Evolutionary conservation across 2,888 invertebrate species (phyloP).

Genomic region (Ceramica pisi): DNA sequence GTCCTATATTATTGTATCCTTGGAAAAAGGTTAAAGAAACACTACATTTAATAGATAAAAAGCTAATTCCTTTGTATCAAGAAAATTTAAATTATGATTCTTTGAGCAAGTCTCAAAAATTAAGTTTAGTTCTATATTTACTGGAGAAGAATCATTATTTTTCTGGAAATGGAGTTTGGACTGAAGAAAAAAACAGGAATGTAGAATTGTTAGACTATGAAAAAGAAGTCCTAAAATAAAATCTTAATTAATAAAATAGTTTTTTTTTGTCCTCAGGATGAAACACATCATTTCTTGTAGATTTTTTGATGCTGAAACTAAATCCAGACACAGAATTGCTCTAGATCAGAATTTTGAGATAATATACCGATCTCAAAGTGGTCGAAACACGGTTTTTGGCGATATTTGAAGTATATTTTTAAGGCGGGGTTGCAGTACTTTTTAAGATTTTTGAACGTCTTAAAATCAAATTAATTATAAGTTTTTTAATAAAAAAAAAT

Average conservation of each 20-base stretch:
- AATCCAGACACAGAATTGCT: too few relatives aligned
- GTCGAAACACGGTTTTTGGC: too few relatives aligned
- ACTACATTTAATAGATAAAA: constrained; percentile 69
- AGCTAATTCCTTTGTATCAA: constrained; percentile 60
- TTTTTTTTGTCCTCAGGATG: too few relatives aligned
- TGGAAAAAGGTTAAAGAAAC: constrained; percentile 83
- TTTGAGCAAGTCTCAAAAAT: constrained; percentile 80
- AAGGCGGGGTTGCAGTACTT: too few relatives aligned
- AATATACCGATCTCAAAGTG: too few relatives aligned
- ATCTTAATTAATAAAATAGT: constrained; percentile 14
- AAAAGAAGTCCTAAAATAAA: not conserved
- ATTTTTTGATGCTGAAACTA: too few relatives aligned
- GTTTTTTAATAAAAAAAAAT: too few relatives aligned
- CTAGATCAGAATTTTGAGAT: too few relatives aligned
- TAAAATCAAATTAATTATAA: too few relatives aligned
- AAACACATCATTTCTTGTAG: too few relatives aligned
- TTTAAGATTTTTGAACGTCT: too few relatives aligned
- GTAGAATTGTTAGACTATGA: constrained; percentile 29
- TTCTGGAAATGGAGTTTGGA: constrained; percentile 88
- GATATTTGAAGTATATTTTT: too few relatives aligned
- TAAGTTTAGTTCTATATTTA: constrained; percentile 84
- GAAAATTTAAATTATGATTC: constrained; percentile 75
- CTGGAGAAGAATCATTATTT: constrained; percentile 88
- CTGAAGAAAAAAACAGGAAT: constrained; percentile 80
- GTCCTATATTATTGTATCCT: constrained; percentile 85